A percentile compares a stretch with the other conserved stretches of the same genome.
Conservation (phyloP, 2,888 invertebrate genomes). For the Tridacna crocea region DNA sequence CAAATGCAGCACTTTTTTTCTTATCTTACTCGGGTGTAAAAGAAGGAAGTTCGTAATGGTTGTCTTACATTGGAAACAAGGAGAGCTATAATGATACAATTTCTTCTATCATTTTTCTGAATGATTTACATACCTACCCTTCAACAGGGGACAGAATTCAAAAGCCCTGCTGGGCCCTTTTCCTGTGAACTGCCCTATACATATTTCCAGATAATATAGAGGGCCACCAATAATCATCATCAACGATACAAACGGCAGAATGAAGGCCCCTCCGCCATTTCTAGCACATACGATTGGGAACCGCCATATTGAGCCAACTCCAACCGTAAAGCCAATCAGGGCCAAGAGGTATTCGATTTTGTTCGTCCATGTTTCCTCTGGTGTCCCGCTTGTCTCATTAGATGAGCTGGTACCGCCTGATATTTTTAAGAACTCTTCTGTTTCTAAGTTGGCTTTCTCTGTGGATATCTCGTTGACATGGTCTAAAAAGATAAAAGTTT, state of each 20-base stretch:
- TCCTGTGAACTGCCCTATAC: constrained; percentile 44
- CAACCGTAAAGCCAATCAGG: constrained; percentile 36
- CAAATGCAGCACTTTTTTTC: neutral
- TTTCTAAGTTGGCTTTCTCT: no score
- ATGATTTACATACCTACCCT: constrained; percentile 22
- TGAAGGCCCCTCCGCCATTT: constrained; percentile 43
- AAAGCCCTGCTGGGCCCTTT: constrained; percentile 30
- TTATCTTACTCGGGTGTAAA: no score
- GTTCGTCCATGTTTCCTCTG: constrained; percentile 23
- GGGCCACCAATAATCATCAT: constrained; percentile 37
- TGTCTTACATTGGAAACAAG: no score
- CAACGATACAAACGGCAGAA: constrained; percentile 45
- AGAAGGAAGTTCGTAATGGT: no score
- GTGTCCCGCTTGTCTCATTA: neutral
- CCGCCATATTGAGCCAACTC: constrained; percentile 35
- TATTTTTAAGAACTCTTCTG: no score
- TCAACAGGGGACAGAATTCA: constrained; percentile 43
- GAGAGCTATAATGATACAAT: neutral
- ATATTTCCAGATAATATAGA: constrained; percentile 44
- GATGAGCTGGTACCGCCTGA: no score
- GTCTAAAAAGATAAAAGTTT: no score
- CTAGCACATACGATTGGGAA: constrained; percentile 35
- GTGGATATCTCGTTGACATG: no score
- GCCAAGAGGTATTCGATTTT: constrained; percentile 33
- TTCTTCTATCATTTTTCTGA: no score